These are phyloP conservation scores for Metaphire vulgaris DNA, from an alignment of 1,140 invertebrate species.

Conservation along the genomic window DNA sequence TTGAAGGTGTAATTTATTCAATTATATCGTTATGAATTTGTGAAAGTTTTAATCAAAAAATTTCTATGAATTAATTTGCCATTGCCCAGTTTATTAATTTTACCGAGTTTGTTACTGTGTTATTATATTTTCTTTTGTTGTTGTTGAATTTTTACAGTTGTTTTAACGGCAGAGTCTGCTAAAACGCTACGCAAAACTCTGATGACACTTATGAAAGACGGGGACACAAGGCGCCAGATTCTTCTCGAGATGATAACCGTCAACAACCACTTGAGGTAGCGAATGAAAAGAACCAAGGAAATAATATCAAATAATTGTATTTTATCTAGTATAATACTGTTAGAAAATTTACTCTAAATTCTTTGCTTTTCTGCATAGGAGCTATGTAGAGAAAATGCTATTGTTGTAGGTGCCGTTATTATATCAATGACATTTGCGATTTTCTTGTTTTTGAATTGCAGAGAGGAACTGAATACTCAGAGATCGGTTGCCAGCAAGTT, in stretches of 20 bases:
- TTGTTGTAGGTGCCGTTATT: too few species aligned
- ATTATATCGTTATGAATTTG: too few species aligned
- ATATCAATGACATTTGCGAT: too few species aligned
- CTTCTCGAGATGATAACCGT: slow-evolving; percentile 44
- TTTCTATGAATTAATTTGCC: not conserved
- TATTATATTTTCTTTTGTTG: not conserved
- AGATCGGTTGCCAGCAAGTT: slow-evolving; percentile 36
- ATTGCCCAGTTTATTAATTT: not conserved
- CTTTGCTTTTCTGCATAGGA: too few species aligned
- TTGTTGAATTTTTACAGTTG: slow-evolving; percentile 9
- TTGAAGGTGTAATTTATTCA: too few species aligned
- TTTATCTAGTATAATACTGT: too few species aligned
- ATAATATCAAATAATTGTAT: not conserved
- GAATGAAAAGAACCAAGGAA: not conserved
- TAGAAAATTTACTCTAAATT: too few species aligned
- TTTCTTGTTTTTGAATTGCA: slow-evolving; percentile 31
- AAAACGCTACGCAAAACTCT: slow-evolving; percentile 29
- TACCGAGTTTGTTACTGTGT: not conserved
- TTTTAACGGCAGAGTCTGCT: slow-evolving; percentile 28
- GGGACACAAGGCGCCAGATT: slow-evolving; percentile 40
- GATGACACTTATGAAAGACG: slow-evolving; percentile 38
- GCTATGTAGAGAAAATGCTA: too few species aligned
- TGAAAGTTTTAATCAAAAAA: not conserved
- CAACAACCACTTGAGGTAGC: slow-evolving; percentile 40
- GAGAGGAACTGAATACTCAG: slow-evolving; percentile 38